A percentile compares a stretch with the other conserved stretches of the same genome.
phyloP scores from a whole-genome alignment of 2,888 invertebrate genomes.

The Drosophila stalkeri region DNA sequence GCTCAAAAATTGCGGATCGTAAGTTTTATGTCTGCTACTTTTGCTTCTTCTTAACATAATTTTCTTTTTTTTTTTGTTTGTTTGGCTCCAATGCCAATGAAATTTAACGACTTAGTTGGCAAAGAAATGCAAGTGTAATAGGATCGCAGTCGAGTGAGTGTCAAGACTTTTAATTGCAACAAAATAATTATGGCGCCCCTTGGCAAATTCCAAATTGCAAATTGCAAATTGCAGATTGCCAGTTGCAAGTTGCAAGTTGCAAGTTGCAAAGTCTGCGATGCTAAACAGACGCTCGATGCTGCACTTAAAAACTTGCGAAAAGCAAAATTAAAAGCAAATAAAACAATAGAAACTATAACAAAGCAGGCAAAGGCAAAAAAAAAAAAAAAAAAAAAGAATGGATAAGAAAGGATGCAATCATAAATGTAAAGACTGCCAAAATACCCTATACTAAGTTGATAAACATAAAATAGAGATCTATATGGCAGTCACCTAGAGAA shows the following conservation, averaged over 20 bases:
- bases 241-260: constrained; percentile 31
- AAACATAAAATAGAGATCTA: no score
- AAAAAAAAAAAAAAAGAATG: constrained; percentile 19
- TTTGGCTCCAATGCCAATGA: constrained; percentile 53
- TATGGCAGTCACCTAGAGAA: no score
- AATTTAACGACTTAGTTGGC: constrained; percentile 49
- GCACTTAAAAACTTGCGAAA: constrained; percentile 68
- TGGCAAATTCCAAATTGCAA: constrained; percentile 66
- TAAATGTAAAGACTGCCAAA: neutral
- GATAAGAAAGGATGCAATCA: constrained; percentile 11
- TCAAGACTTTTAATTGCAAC: constrained; percentile 78
- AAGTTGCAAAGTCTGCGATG: constrained; percentile 44
- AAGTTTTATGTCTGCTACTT: constrained; percentile 36
- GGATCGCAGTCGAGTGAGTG: constrained; percentile 53
- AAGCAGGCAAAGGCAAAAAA: constrained; percentile 35
- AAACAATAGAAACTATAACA: constrained; percentile 66
- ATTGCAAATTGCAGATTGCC: constrained; percentile 49
- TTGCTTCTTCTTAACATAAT: neutral
- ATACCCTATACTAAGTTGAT: constrained; percentile 8
- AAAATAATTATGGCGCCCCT: constrained; percentile 76
- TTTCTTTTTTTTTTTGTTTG: neutral
- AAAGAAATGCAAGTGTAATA: constrained; percentile 28
- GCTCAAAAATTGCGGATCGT: constrained; percentile 38
- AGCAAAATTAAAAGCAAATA: constrained; percentile 75
- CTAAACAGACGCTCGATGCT: constrained; percentile 62